A percentile compares a stretch with the other conserved stretches of the same genome.
Conservation (phyloP, 2,797 vertebrate species). For the Pipistrellus pipistrellus region DNA sequence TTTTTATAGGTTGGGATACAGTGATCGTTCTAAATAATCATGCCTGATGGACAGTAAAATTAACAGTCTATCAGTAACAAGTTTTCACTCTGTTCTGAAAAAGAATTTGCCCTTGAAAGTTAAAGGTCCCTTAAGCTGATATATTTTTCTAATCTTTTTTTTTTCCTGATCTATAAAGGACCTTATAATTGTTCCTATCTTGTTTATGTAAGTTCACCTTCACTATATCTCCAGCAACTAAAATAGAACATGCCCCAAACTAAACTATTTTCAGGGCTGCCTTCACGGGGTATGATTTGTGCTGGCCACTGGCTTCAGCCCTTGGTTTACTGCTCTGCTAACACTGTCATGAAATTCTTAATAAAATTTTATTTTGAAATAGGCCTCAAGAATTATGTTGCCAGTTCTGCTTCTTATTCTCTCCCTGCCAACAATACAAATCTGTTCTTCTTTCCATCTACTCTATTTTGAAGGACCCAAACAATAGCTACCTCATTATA, state of each 20-base stretch:
- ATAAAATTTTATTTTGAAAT: neutral
- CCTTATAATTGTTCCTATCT: neutral
- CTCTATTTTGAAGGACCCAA: neutral
- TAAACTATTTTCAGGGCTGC: neutral
- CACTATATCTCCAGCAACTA: neutral
- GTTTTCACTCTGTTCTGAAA: neutral
- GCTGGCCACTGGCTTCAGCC: too few relatives aligned
- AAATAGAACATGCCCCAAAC: neutral
- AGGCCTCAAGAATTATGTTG: neutral
- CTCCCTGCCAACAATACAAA: neutral
- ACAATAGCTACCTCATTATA: neutral
- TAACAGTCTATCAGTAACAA: neutral
- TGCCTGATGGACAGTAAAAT: neutral
- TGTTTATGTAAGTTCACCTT: neutral
- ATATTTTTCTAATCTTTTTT: constrained; percentile 6
- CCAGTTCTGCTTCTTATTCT: neutral
- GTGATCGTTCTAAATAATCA: neutral
- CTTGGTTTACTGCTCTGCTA: neutral
- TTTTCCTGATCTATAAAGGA: neutral
- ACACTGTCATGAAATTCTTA: neutral
- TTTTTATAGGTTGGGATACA: neutral
- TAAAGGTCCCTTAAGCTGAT: neutral
- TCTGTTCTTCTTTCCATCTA: neutral
- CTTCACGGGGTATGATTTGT: neutral
- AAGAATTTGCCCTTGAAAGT: neutral